Base-by-base conservation (phyloP, 2,888 invertebrate genomes). In the Drosophila picticornis region DNA sequence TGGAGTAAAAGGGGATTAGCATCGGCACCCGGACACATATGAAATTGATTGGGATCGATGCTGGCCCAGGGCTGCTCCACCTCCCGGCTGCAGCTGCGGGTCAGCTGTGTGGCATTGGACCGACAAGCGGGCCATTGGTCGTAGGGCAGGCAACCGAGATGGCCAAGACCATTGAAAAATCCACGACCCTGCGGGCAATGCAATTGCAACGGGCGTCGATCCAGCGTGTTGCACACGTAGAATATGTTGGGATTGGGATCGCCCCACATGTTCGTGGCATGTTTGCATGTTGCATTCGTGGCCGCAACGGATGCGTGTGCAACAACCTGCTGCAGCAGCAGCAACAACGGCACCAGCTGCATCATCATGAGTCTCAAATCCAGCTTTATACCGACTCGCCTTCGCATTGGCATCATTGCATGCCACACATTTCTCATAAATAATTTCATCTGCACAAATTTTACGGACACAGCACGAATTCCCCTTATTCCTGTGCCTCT, bases 41-140 rank as follows among this genome's bases (percentile, higher is more conserved):
- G 90, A 88, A 91, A 91, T 79, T 83, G 88, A 87, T 91, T 91
- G 73, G 91, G 91, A 82, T 91, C 84, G 72, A 78, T 43, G 22
- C 80, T 58, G 68, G 83, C 69, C 90, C 91, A 91, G 40, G 91
- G 91, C 74, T 90, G 80, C 60, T 81, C 79, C 74, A 82, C 60
- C 22, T 51, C 60, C 29, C 38, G 53, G 69, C 72, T 70, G 75
- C 80, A 76, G 63, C 71, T 70, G 64, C 52, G 46, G 60, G 70
- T 64, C 72, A 71, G 68, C 71, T n/a, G n/a, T 29, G 72, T 70
- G 64, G 63, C 50, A 36, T 81, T 62, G 77, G 74, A 75, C 31
- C 73, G 72, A 69, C 91, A 91, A 66, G 90, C 91, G 34, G 91
- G 91, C 92, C 92, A 92, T 7, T 90, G 75, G 57, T 68, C 78